Base-by-base conservation (phyloP, 2,113 vertebrate genomes). In the Empidonax traillii region DNA sequence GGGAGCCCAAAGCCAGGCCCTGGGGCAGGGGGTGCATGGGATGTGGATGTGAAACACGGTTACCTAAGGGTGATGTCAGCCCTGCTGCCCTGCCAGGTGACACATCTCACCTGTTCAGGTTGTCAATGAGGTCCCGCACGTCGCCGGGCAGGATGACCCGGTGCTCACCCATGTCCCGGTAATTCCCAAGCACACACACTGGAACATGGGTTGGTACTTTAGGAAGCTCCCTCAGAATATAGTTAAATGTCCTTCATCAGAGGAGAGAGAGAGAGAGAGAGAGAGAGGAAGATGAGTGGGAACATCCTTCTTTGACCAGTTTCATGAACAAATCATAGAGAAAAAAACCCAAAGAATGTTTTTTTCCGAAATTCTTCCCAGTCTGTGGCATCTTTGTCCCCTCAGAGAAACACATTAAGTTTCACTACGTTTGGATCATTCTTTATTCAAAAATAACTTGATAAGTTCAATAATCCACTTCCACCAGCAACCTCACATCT, bases 91-190 rank as follows among this genome's bases (percentile, higher is more conserved):
- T 8, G 71, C 55, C 41, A 4, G 0, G 2, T 2, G 30, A 17
- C 14, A 23, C 66, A 8, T 5, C 82, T 63, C 91, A 99, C 99
- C 99, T 98, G 98, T 99, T 98, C 5, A 99, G 98, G 76, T 97
- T 98, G 71, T 98, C 97, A 3, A 99, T 99, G 93, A 99, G 98
- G 72, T 99, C 98, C 23, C 99, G 98, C 84, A 99, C 99, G 1
- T 99, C 99, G 0, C 99, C 98, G 0, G 99, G 99, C 58, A 99
- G 98, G 82, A 99, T 98, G 91, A 99, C 99, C 1, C 99, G 98
- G 91, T 99, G 99, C 93, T 99, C 99, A 3, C 99, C 99, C 99
- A 99, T 99, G 97, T 99, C 99, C 3, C 99, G 98, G 97, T 99
- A 98, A 96, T 99, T 99, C 30, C 99, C 99, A 80, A 99, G 97